Percentiles rank a stretch among this genome's conserved stretches.
phyloP scores from a whole-genome alignment of 2,888 invertebrate species.

The Chelonus formosanus region DNA sequence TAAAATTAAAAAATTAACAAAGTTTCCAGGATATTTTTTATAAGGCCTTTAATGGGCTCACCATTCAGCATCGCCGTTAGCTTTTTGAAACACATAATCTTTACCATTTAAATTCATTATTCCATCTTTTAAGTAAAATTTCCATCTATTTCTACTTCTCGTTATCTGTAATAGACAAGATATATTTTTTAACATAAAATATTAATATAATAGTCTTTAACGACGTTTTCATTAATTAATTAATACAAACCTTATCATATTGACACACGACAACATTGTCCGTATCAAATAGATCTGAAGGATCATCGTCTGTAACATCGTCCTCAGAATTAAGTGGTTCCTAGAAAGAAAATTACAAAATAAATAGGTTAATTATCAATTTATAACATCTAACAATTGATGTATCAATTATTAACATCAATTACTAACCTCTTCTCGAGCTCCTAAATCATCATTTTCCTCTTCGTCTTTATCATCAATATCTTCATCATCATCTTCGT shows the following conservation, averaged over 20 bases:
- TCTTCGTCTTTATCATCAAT: slow-evolving; percentile 66
- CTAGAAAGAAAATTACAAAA: slow-evolving; percentile 61
- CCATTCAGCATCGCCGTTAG: slow-evolving; percentile 99
- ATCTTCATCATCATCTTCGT: slow-evolving; percentile 67
- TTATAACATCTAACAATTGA: too few species aligned
- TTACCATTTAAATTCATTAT: slow-evolving; percentile 99
- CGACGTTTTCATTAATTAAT: neutral
- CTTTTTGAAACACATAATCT: slow-evolving; percentile 99
- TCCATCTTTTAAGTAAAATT: slow-evolving; percentile 98
- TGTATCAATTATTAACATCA: slow-evolving; percentile 38
- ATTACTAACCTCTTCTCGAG: slow-evolving; percentile 61
- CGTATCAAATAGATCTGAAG: slow-evolving; percentile 95
- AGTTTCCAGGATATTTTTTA: neutral
- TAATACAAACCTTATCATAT: slow-evolving; percentile 87
- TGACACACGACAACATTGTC: slow-evolving; percentile 99
- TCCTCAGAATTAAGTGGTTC: slow-evolving; percentile 97
- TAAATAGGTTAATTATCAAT: neutral
- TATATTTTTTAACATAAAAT: slow-evolving; percentile 15
- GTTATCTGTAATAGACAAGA: slow-evolving; percentile 77
- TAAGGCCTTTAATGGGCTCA: slow-evolving; percentile 64
- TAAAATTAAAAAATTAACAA: neutral
- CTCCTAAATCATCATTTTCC: slow-evolving; percentile 62
- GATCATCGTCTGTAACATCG: slow-evolving; percentile 96
- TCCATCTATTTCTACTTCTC: slow-evolving; percentile 98
- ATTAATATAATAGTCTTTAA: too few species aligned